Conservation (phyloP, 2,888 invertebrate genomes). For the Mamestra brassicae region DNA sequence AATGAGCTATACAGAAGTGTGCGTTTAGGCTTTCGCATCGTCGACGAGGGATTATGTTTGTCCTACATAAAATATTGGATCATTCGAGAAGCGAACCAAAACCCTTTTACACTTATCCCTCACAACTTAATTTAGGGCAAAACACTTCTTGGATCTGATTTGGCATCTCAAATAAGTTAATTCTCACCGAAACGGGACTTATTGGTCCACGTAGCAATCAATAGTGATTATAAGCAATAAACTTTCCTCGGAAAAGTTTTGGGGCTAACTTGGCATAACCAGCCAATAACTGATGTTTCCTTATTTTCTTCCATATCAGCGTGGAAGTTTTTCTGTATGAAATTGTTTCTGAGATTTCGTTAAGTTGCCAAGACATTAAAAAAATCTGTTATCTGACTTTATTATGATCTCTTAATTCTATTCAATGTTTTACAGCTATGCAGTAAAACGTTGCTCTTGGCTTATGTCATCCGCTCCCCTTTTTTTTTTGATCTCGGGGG, state of each 20-base stretch:
- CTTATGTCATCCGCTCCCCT: not conserved
- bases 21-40: constrained; percentile 36
- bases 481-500: too few relatives aligned
- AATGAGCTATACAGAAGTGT: constrained; percentile 37
- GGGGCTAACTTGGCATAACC: constrained; percentile 5
- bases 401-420: not conserved
- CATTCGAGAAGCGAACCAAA: constrained; percentile 8
- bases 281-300: constrained; percentile 10
- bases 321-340: constrained; percentile 6
- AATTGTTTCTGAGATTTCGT: not conserved
- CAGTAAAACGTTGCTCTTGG: not conserved
- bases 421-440: not conserved
- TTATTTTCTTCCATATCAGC: constrained; percentile 9
- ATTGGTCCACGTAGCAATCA: constrained; percentile 9
- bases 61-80: constrained; percentile 47
- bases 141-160: constrained; percentile 6
- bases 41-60: constrained; percentile 41
- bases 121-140: not conserved
- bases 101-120: constrained; percentile 14
- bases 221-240: constrained; percentile 18
- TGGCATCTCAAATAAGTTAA: not conserved
- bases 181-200: not conserved
- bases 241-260: constrained; percentile 21
- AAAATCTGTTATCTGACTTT: not conserved
- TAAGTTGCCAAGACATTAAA: not conserved